Percentiles rank a stretch among this genome's conserved stretches.
These are phyloP conservation scores for Tetanocera ferruginea DNA, from an alignment of 2,888 invertebrate species.

Conservation along the genomic window DNA sequence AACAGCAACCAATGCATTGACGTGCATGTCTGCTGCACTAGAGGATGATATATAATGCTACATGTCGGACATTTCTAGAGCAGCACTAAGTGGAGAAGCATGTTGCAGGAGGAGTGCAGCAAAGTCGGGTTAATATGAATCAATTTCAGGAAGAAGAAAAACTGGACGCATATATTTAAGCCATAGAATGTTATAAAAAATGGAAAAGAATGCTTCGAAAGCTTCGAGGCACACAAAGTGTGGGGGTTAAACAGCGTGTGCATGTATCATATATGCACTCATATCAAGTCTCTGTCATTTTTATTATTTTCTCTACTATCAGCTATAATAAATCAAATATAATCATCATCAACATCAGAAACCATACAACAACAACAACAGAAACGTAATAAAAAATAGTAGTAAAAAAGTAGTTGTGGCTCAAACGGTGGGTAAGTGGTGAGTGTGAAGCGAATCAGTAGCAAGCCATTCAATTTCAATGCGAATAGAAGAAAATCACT, in stretches of 20 bases:
- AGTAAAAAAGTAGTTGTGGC: neutral
- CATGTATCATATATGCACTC: too few species aligned
- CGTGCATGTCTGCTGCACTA: conserved; percentile 8
- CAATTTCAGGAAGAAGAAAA: conserved; percentile 7
- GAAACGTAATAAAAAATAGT: neutral
- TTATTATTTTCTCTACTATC: neutral
- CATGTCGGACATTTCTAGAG: neutral
- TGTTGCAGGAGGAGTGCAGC: neutral
- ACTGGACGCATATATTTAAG: neutral
- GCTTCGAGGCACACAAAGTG: too few species aligned
- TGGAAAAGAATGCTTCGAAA: too few species aligned
- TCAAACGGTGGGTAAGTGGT: neutral
- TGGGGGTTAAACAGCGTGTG: too few species aligned
- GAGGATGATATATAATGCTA: conserved; percentile 12
- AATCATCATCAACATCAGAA: neutral
- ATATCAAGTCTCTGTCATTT: neutral
- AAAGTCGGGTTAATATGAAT: conserved; percentile 16
- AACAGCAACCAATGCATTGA: neutral
- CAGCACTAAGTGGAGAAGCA: neutral
- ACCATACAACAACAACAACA: neutral
- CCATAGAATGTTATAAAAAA: neutral
- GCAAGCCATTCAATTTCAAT: neutral
- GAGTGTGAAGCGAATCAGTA: neutral
- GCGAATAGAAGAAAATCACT: neutral
- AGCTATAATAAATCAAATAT: neutral